These are phyloP conservation scores for Parnassius glacialis DNA, from an alignment of 2,888 invertebrate species.

Conservation along the genomic window DNA sequence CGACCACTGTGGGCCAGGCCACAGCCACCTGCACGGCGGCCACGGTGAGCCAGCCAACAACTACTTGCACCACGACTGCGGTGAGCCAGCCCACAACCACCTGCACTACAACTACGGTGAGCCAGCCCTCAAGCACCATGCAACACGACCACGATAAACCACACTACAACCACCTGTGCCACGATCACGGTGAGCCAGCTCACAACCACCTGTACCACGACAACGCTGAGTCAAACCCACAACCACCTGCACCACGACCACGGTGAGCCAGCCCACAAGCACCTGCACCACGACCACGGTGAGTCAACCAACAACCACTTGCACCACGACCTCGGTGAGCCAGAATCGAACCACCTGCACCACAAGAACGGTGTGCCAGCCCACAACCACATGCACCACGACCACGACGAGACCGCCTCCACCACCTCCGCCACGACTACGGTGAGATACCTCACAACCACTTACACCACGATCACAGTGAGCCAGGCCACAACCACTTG, in stretches of 20 bases:
- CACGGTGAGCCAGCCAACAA: conserved; percentile 51
- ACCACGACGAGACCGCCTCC: conserved; percentile 78
- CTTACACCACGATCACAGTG: conserved; percentile 89
- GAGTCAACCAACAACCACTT: conserved; percentile 84
- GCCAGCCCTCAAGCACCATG: conserved; percentile 82
- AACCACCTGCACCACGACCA: conserved; percentile 86
- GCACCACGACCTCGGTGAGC: conserved; percentile 30
- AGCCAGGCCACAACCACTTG: conserved; percentile 84
- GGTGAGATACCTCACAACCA: conserved; percentile 89
- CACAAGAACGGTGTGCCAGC: conserved; percentile 92
- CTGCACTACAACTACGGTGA: conserved; percentile 72
- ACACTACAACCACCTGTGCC: conserved; percentile 82
- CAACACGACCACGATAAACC: conserved; percentile 90
- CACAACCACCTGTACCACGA: conserved; percentile 70
- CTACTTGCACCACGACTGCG: no score
- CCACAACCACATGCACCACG: conserved; percentile 85
- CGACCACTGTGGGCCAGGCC: conserved; percentile 30
- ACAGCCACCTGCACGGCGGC: conserved; percentile 69
- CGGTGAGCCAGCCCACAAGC: conserved; percentile 90
- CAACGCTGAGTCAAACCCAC: conserved; percentile 74
- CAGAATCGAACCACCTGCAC: conserved; percentile 65
- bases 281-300: conserved; percentile 88
- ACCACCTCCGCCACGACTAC: conserved; percentile 87
- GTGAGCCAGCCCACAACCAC: conserved; percentile 48
- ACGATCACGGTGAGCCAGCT: conserved; percentile 62